phyloP scores from a whole-genome alignment of 2,797 vertebrate genomes.

The Hemibagrus guttatus region DNA sequence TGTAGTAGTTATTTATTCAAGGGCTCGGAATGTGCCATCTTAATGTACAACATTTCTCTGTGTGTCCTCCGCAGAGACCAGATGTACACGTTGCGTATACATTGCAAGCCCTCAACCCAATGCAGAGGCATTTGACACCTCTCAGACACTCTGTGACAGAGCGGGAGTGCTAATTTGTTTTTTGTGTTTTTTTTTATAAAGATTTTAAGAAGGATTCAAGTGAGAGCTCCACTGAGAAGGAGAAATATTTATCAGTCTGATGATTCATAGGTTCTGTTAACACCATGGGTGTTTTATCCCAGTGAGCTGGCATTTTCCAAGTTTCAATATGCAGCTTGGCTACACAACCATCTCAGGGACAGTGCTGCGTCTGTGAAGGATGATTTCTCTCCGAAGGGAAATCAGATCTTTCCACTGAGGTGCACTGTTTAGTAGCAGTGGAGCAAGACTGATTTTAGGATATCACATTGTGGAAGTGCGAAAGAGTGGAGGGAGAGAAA shows the following conservation, averaged over 20 bases:
- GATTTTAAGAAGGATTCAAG: slow-evolving; percentile 8
- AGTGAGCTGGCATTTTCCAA: slow-evolving; percentile 68
- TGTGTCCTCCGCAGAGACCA: slow-evolving; percentile 40
- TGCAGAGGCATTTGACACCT: slow-evolving; percentile 10
- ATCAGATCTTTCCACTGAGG: slow-evolving; percentile 66
- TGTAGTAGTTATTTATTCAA: slow-evolving; percentile 57
- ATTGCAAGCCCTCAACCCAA: slow-evolving; percentile 35
- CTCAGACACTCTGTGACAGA: background rate
- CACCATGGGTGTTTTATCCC: slow-evolving; percentile 53
- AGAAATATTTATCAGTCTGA: slow-evolving; percentile 50
- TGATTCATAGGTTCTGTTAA: slow-evolving; percentile 52
- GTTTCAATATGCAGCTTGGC: slow-evolving; percentile 72
- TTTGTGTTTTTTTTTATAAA: background rate
- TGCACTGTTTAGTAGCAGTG: slow-evolving; percentile 63
- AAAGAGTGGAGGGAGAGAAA: slow-evolving; percentile 17
- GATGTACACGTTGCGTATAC: slow-evolving; percentile 34
- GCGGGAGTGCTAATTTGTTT: slow-evolving; percentile 3
- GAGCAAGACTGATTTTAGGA: slow-evolving; percentile 65
- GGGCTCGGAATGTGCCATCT: slow-evolving; percentile 49
- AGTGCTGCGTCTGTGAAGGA: slow-evolving; percentile 61
- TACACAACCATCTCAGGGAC: slow-evolving; percentile 65
- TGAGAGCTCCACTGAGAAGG: slow-evolving; percentile 18
- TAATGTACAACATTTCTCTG: slow-evolving; percentile 47
- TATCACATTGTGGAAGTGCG: slow-evolving; percentile 35
- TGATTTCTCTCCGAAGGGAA: slow-evolving; percentile 69